phyloP scores from a whole-genome alignment of 2,113 vertebrate genomes.

The Scortum barcoo region DNA sequence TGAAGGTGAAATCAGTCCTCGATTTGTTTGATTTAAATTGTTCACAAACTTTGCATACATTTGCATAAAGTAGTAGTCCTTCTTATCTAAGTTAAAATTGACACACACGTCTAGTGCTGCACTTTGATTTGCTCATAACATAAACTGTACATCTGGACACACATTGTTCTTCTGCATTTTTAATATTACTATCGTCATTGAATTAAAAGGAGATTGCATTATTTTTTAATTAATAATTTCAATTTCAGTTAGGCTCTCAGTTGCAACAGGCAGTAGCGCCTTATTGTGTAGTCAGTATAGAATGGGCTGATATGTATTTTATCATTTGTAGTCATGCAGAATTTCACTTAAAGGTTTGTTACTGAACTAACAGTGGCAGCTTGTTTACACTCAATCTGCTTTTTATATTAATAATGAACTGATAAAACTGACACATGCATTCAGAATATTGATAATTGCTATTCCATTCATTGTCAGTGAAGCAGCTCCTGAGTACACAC shows the following conservation, averaged over 20 bases:
- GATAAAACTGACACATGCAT: constrained; percentile 9
- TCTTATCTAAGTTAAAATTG: neutral
- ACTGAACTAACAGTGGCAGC: neutral
- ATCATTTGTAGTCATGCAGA: neutral
- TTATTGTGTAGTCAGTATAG: neutral
- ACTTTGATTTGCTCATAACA: neutral
- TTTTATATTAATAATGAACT: neutral
- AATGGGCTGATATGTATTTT: neutral
- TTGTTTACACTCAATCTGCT: constrained; percentile 7
- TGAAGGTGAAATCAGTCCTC: too few relatives aligned
- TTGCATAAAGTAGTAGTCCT: neutral
- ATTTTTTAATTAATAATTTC: neutral
- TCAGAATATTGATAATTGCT: neutral
- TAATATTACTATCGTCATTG: neutral
- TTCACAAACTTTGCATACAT: neutral
- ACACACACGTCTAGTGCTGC: neutral
- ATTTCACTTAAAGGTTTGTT: neutral
- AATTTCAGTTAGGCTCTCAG: neutral
- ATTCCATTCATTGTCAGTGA: neutral
- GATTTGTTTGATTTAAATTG: neutral
- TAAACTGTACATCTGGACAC: too few relatives aligned
- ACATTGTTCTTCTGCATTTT: neutral
- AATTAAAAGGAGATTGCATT: neutral
- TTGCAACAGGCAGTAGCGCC: neutral
- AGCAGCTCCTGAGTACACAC: constrained; percentile 5